Base-by-base conservation (phyloP, 1,140 invertebrate species). In the Scaptomyza montana region DNA sequence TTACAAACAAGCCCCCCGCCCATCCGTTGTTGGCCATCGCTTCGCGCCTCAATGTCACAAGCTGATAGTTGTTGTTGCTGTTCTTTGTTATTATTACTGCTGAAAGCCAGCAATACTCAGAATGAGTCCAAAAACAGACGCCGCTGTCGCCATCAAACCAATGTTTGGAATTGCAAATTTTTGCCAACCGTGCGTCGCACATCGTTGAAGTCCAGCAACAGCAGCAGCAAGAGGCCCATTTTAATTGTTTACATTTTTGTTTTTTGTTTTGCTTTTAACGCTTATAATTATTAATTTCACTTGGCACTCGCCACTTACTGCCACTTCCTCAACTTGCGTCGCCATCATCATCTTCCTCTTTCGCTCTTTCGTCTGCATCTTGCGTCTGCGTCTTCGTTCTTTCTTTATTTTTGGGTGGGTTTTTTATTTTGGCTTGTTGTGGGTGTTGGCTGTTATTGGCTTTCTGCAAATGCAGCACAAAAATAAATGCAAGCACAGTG, bases 281-380 rank as follows among this genome's bases (percentile, higher is more conserved):
- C 79, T 89, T 84, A 89, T 89, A 79, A 89, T 87, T 87, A 84
- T 89, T 87, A 84, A 87, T 87, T 80, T 87, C 84, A 64, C 73
- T 36, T 74, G 64, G 65, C 71, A 77, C 76, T 78, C 61, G 49
- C 72, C 66, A 71, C 51, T 51, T 45, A 49, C 30, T 33, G 30
- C 55, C 19, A 25, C 46, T 19, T 19, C 21, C 30, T 39, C 30
- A 5, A 25, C 49, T 12, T 46, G 62, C 65, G 49, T 41, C 47
- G 55, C 46, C 54, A 43, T 57, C 63, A 46, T 3, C 62, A n/a
- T n/a, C 57, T 28, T 39, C 51, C n/a, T 60, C 56, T 43, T 16
- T 9, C 16, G 16, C 9, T 13, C 30, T 33, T 33, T 25, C 21
- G 21, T 55, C 53, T 46, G 21, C 59, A 19, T 45, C 45, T 28